Conservation (phyloP, 2,888 invertebrate species). For the Sclerodermus sp. region DNA sequence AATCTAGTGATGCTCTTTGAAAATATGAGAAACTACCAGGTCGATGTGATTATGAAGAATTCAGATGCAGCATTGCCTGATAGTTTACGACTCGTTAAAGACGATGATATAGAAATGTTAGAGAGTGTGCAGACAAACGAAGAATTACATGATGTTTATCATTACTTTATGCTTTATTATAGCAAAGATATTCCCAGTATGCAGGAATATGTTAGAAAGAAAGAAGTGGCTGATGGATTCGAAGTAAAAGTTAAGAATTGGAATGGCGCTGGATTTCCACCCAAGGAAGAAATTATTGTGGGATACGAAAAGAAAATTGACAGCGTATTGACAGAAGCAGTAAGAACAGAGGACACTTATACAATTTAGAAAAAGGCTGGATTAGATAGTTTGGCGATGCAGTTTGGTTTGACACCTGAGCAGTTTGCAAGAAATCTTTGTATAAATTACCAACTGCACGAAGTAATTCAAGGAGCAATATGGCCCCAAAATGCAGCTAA, state of each 20-base stretch:
- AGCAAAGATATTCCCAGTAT: constrained; percentile 80
- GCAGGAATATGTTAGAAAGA: constrained; percentile 73
- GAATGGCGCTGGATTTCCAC: constrained; percentile 64
- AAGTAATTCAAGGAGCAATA: constrained; percentile 87
- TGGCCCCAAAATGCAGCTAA: constrained; percentile 80
- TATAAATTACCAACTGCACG: constrained; percentile 93
- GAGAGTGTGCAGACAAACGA: constrained; percentile 81
- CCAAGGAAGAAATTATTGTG: constrained; percentile 63
- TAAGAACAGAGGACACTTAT: constrained; percentile 86
- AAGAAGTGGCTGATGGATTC: constrained; percentile 67
- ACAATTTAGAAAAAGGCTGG: constrained; percentile 84
- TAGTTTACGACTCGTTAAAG: constrained; percentile 77
- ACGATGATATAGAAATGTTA: constrained; percentile 81
- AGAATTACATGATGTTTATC: constrained; percentile 89
- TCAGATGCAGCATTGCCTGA: constrained; percentile 84
- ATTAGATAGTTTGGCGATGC: constrained; percentile 80
- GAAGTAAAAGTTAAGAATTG: constrained; percentile 60
- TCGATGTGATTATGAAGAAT: constrained; percentile 78
- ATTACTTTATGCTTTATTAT: constrained; percentile 92
- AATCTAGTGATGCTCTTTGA: constrained; percentile 80
- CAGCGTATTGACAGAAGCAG: constrained; percentile 79
- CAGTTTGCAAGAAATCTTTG: constrained; percentile 95
- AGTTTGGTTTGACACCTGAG: constrained; percentile 90
- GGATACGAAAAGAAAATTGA: constrained; percentile 60
- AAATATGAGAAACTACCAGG: constrained; percentile 90